phyloP scores from a whole-genome alignment of 1,140 invertebrate genomes.

The Agraylea sexmaculata region DNA sequence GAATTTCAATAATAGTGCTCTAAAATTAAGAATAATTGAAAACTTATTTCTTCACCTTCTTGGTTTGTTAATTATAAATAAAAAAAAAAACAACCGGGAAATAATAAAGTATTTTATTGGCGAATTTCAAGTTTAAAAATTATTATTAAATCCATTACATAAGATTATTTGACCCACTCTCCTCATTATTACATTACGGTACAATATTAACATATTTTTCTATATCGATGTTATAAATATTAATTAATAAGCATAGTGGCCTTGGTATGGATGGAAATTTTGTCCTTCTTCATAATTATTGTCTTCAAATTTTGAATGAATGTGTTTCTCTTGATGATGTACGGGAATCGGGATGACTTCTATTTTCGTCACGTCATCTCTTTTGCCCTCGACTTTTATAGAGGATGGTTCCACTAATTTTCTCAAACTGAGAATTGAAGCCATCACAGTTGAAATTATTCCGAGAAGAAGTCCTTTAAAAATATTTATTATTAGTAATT shows the following conservation, averaged over 20 bases:
- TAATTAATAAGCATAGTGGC: constrained; percentile 5
- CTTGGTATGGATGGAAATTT: constrained; percentile 6
- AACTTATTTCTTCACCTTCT: no score
- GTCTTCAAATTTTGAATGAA: neutral
- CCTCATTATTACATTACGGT: no score
- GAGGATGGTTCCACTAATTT: constrained; percentile 22
- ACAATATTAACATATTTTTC: neutral
- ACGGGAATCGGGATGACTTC: constrained; percentile 32
- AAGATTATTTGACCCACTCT: no score
- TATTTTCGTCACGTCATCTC: constrained; percentile 29
- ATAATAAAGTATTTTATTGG: no score
- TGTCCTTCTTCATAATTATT: constrained; percentile 1
- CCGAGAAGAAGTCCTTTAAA: constrained; percentile 31
- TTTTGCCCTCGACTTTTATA: constrained; percentile 26
- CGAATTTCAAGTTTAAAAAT: no score
- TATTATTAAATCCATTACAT: no score
- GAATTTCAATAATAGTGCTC: no score
- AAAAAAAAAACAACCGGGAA: no score
- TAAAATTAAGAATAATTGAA: no score
- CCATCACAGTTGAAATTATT: constrained; percentile 31
- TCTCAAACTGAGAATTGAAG: constrained; percentile 29
- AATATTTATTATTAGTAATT: no score
- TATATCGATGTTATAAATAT: neutral
- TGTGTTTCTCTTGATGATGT: constrained; percentile 25
- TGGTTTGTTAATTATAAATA: no score